phyloP scores from a whole-genome alignment of 2,888 invertebrate genomes.

The Griposia aprilina region DNA sequence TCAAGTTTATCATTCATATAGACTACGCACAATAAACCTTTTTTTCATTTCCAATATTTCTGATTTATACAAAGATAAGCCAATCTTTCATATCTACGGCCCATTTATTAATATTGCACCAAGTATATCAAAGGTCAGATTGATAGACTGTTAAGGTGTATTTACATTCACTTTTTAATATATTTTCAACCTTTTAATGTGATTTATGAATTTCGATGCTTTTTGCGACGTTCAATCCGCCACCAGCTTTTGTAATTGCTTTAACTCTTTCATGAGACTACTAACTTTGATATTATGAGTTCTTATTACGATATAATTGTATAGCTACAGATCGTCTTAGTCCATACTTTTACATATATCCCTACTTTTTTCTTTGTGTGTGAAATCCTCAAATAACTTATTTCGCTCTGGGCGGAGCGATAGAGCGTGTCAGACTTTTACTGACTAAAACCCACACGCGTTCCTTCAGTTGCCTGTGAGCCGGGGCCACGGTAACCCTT shows the following conservation, averaged over 20 bases:
- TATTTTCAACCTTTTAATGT: not conserved
- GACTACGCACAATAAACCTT: conserved; percentile 38
- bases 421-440: too few species aligned
- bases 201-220: conserved; percentile 1
- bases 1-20: conserved; percentile 26
- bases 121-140: conserved; percentile 49
- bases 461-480: too few species aligned
- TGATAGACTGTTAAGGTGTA: conserved; percentile 33
- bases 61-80: conserved; percentile 56
- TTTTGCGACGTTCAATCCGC: conserved; percentile 1
- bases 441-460: too few species aligned
- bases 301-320: not conserved
- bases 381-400: too few species aligned
- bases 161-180: conserved; percentile 27
- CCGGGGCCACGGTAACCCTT: too few species aligned
- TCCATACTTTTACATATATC: not conserved
- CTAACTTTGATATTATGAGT: not conserved
- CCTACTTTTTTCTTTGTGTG: too few species aligned
- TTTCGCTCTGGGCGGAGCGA: too few species aligned
- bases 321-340: not conserved
- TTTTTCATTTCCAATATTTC: conserved; percentile 50
- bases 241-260: not conserved
- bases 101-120: conserved; percentile 55
- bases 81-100: conserved; percentile 37
- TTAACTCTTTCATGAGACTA: not conserved